phyloP scores from a whole-genome alignment of 2,113 vertebrate genomes.

The Elephas maximus region DNA sequence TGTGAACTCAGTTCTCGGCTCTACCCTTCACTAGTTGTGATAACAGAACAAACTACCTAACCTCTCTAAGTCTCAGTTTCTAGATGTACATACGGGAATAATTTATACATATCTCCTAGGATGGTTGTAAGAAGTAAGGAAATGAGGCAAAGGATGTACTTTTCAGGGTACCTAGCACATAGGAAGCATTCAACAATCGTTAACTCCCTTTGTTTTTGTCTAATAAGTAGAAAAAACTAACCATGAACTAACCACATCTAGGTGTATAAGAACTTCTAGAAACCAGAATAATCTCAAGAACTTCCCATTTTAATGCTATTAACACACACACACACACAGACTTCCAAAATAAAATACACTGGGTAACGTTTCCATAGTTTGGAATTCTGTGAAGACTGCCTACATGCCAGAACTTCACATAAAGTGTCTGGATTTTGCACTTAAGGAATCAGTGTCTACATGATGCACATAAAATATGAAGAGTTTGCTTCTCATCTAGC shows the following conservation, averaged over 20 bases:
- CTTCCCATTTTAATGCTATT: background rate
- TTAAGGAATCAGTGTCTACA: slow-evolving; percentile 64
- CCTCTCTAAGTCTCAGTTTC: background rate
- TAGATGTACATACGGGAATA: background rate
- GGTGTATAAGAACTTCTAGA: slow-evolving; percentile 39
- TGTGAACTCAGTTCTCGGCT: background rate
- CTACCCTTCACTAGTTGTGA: background rate
- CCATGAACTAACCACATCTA: background rate
- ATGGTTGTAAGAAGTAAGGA: background rate
- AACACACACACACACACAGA: background rate
- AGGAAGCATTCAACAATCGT: background rate
- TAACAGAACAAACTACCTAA: background rate
- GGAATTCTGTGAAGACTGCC: slow-evolving; percentile 62
- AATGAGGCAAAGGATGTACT: background rate
- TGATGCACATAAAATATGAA: slow-evolving; percentile 67
- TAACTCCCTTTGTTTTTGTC: background rate
- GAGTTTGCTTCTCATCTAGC: slow-evolving; percentile 52
- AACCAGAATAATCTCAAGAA: slow-evolving; percentile 60
- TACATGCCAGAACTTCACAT: slow-evolving; percentile 59
- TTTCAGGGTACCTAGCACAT: background rate
- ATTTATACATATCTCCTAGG: background rate
- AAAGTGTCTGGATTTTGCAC: slow-evolving; percentile 67
- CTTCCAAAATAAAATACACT: slow-evolving; percentile 54
- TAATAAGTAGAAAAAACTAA: slow-evolving; percentile 6
- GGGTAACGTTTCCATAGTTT: slow-evolving; percentile 59